Percentiles rank a stretch among this genome's conserved stretches.
Evolutionary conservation across 1,140 invertebrate genomes (phyloP).

Genomic region (Harlomillsia oculata): DNA sequence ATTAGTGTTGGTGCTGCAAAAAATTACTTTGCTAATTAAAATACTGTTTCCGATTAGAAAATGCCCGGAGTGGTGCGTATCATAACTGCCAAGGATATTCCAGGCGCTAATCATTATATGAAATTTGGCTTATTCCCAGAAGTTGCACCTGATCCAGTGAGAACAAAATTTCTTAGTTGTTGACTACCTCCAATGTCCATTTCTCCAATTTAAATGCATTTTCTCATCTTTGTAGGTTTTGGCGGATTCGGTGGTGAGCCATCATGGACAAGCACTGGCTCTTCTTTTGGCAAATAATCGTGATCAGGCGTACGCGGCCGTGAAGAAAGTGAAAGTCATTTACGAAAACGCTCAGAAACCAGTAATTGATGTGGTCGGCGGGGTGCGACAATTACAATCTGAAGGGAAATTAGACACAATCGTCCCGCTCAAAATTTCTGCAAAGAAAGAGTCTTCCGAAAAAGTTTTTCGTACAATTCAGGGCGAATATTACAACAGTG

Average conservation of each 20-base stretch:
- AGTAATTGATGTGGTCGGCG: conserved; percentile 41
- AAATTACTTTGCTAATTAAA: no score
- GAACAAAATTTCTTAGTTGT: conserved; percentile 9
- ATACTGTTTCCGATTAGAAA: no score
- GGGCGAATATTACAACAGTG: conserved; percentile 37
- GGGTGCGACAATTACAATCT: neutral
- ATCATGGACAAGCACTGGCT: conserved; percentile 59
- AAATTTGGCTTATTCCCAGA: neutral
- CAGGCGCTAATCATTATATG: conserved; percentile 35
- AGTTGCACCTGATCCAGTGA: conserved; percentile 24
- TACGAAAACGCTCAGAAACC: conserved; percentile 45
- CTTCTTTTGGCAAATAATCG: conserved; percentile 55
- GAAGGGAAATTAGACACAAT: conserved; percentile 37
- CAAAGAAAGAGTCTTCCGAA: neutral
- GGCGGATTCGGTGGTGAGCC: conserved; percentile 36
- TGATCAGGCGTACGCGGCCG: conserved; percentile 51
- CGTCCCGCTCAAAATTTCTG: conserved; percentile 38
- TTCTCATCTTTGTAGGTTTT: conserved; percentile 34
- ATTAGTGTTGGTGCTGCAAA: no score
- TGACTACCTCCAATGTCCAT: neutral
- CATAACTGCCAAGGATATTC: conserved; percentile 40
- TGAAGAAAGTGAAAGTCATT: conserved; percentile 54
- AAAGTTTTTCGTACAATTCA: conserved; percentile 27
- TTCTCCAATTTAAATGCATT: neutral
- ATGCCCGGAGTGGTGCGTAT: conserved; percentile 39